Evolutionary conservation across 2,797 vertebrate genomes (phyloP), one percentile per base, ranked within the genome.

Genomic region (Alectoris magna): DNA sequence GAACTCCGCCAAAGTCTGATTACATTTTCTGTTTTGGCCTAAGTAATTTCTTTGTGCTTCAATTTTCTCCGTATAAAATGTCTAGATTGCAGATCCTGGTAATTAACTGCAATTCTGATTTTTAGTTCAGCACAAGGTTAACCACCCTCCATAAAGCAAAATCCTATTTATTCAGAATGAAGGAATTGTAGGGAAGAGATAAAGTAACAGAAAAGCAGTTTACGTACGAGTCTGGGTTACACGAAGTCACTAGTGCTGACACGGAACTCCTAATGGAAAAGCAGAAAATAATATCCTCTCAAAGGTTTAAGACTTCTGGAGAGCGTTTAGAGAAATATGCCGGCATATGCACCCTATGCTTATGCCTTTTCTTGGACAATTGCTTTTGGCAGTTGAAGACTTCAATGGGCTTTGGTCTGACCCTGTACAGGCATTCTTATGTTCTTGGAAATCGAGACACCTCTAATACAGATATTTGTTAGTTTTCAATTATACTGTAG

Each of bases 21-120:
- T 95, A 95, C 92, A 92, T 95, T 95, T 95, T 94, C 87, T 91
- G 23, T 39, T 96, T 91, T 91, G 93, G 94, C 86, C 74, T 82
- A 90, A 93, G 83, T 79, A 0, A 79, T 93, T 94, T 91, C 89
- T 95, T 93, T 95, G 85, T 94, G 74, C 74, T 90, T 95, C 77
- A 76, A 34, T 95, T 94, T 95, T 76, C 89, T 82, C 77, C 74
- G 7, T 91, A 62, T 92, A 90, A 95, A 95, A 92, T 88, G 74
- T 88, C 90, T 84, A 91, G 90, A 94, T 69, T 94, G 80, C 68
- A 76, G 88, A 95, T 91, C 80, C 83, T 94, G 64, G 93, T 96
- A 96, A 96, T 96, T 96, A 96, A 94, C 85, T 96, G 85, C 83
- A 91, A 84, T 85, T 93, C 85, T 96, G 91, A 91, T 90, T 96